These are phyloP conservation scores for Leptonema lineaticorne DNA, from an alignment of 1,140 invertebrate genomes.

Conservation along the genomic window DNA sequence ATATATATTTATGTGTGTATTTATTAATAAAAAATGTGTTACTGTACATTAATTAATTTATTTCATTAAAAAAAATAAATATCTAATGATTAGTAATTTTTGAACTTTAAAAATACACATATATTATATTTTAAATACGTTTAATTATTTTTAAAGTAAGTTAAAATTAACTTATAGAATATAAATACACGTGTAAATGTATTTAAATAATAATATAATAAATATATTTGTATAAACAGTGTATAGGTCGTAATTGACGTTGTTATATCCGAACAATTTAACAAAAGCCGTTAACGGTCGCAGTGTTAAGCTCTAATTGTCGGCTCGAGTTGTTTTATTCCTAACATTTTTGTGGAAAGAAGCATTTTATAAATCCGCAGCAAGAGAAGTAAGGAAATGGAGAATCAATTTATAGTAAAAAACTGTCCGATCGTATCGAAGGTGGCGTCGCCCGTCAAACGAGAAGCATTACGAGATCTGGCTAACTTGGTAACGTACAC, in stretches of 20 bases:
- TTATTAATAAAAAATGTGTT: too few relatives aligned
- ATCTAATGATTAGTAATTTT: too few relatives aligned
- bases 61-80: too few relatives aligned
- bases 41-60: too few relatives aligned
- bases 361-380: too few relatives aligned
- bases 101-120: too few relatives aligned
- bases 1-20: too few relatives aligned
- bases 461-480: slow-evolving; percentile 8
- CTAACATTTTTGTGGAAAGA: not conserved
- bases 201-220: not conserved
- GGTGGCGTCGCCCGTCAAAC: not conserved
- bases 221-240: too few relatives aligned
- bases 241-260: too few relatives aligned
- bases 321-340: not conserved
- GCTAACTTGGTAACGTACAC: slow-evolving; percentile 17
- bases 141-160: not conserved
- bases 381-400: not conserved
- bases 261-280: too few relatives aligned
- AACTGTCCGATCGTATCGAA: not conserved
- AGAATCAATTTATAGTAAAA: not conserved
- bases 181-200: not conserved
- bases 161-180: not conserved
- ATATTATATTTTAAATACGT: too few relatives aligned
- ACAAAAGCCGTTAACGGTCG: too few relatives aligned
- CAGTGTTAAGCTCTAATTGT: not conserved